Evolutionary conservation across 2,113 vertebrate genomes (phyloP), one percentile per base, ranked within the genome.

Genomic region (Columba livia): DNA sequence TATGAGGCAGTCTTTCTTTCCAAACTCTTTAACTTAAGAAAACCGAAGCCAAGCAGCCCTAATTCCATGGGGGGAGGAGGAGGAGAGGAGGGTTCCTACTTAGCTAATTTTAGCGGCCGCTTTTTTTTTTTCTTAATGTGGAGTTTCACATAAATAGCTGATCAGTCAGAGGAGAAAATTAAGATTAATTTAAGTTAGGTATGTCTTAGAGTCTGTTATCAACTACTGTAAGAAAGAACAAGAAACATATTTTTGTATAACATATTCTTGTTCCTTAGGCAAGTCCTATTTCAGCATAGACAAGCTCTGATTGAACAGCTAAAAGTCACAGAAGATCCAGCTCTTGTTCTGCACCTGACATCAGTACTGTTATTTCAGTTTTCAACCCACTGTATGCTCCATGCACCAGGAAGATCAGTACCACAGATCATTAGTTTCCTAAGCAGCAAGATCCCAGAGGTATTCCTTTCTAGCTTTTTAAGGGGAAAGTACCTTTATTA

Each of bases 331-430:
- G 99, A 99, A 97, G 99, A 99, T n/a, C 98, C 99, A 5, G 99
- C 99, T 15, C 98, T 99, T 69, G 97, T 99, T 80, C 98, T 99
- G 58, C 99, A 99, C 91, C 98, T 99, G 92, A 98, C 98, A 38
- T 98, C 99, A 19, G 98, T 99, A 34, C 97, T 99, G 94, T 96
- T 99, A 62, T 99, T 99, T 94, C 99, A 99, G 94, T 98, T 98
- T 90, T 96, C 96, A 85, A 99, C 98, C 38, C 98, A 99, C 90
- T 98, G 98, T 92, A 99, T 99, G 98, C 98, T 99, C 85, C 99
- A 99, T 84, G 99, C 99, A 20, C 99, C 99, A 6, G 99, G 99
- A 61, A 98, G 99, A 98, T 99, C 99, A 66, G 99, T 99, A 60
- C 99, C 99, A 34, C 99, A 99, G 90, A 98, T 99, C 96, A 98